Percentiles rank a stretch among this genome's conserved stretches.
Conservation (phyloP, 2,888 invertebrate genomes). For the Aspidiotus rigidus region DNA sequence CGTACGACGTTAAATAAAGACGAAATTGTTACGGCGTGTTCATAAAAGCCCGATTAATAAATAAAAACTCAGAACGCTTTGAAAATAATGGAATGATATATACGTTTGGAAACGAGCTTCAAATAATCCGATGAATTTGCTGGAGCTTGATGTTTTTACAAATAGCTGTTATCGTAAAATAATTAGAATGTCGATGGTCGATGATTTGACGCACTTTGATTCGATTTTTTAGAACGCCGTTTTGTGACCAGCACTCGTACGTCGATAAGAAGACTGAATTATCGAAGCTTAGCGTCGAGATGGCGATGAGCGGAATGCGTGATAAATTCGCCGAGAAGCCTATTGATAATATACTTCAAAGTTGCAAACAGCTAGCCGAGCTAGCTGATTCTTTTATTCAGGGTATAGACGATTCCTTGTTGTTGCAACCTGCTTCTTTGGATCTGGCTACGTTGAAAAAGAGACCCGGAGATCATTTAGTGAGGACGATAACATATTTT, state of each 20-base stretch:
- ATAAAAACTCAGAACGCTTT: too few relatives aligned
- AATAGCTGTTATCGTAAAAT: too few relatives aligned
- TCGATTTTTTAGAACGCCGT: slow-evolving; percentile 46
- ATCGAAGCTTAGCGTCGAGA: slow-evolving; percentile 68
- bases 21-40: too few relatives aligned
- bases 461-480: slow-evolving; percentile 68
- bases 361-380: slow-evolving; percentile 64
- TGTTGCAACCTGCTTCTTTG: slow-evolving; percentile 83
- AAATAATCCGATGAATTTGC: too few relatives aligned
- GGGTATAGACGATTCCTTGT: slow-evolving; percentile 78
- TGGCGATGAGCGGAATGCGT: slow-evolving; percentile 82
- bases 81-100: too few relatives aligned
- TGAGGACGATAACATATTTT: slow-evolving; percentile 40
- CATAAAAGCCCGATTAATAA: too few relatives aligned
- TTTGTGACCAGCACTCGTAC: slow-evolving; percentile 58
- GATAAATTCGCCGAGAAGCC: slow-evolving; percentile 83
- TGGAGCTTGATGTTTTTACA: too few relatives aligned
- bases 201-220: too few relatives aligned
- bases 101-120: too few relatives aligned
- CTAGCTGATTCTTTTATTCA: slow-evolving; percentile 78
- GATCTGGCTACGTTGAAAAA: slow-evolving; percentile 80
- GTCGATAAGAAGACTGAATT: slow-evolving; percentile 61
- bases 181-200: too few relatives aligned
- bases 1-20: too few relatives aligned
- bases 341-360: slow-evolving; percentile 61